A percentile compares a stretch with the other conserved stretches of the same genome.
Conservation (phyloP, 2,797 vertebrate genomes). For the Xenops minutus region DNA sequence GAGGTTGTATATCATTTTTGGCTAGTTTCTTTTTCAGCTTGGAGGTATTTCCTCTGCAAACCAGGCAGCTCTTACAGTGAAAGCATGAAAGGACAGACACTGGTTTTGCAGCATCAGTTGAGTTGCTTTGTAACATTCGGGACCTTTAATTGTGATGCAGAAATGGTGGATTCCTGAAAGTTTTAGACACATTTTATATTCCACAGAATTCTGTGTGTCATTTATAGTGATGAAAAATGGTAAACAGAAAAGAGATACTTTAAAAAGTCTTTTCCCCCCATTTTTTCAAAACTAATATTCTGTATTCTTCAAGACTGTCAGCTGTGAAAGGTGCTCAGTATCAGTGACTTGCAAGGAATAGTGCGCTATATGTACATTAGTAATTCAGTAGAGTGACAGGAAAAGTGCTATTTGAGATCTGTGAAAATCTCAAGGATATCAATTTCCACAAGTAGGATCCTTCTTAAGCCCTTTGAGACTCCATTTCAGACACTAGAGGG, state of each 20-base stretch:
- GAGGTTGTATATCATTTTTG: not conserved
- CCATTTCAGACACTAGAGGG: conserved; percentile 9
- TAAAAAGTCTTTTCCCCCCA: not conserved
- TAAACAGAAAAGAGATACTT: not conserved
- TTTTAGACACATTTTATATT: not conserved
- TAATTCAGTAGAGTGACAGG: not conserved
- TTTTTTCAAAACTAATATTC: not conserved
- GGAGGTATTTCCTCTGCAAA: not conserved
- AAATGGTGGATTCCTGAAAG: not conserved
- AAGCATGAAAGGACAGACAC: not conserved
- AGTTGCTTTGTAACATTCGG: not conserved
- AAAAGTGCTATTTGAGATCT: not conserved
- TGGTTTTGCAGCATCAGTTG: not conserved
- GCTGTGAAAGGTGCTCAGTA: not conserved
- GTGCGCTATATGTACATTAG: not conserved
- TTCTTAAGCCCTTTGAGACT: not conserved
- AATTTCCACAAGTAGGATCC: not conserved
- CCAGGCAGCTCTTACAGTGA: not conserved
- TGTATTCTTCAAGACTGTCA: not conserved
- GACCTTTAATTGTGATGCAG: not conserved
- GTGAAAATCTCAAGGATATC: not conserved
- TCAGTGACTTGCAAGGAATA: not conserved
- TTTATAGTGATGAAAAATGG: not conserved
- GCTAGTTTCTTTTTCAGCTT: not conserved
- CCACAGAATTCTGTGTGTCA: not conserved